Evolutionary conservation across 2,888 invertebrate species (phyloP).

Genomic region (Drosophila robusta): DNA sequence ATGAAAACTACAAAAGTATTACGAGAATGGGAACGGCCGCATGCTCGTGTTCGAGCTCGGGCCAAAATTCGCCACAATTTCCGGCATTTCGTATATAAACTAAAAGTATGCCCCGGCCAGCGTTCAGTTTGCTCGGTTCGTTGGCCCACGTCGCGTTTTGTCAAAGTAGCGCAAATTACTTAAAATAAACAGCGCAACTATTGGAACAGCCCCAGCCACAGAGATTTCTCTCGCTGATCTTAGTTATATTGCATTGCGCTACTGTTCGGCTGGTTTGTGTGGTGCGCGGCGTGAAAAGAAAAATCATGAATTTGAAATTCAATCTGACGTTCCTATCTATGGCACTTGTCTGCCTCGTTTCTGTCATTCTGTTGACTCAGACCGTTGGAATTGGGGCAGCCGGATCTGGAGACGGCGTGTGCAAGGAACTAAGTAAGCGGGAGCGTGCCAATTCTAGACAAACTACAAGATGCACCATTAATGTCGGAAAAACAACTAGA

Average conservation of each 20-base stretch:
- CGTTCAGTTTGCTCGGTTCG: constrained; percentile 58
- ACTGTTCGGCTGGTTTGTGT: constrained; percentile 8
- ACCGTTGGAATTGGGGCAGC: constrained; percentile 43
- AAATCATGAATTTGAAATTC: constrained; percentile 72
- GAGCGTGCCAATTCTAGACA: not conserved
- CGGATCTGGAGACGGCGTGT: constrained; percentile 48
- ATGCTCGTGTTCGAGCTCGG: constrained; percentile 47
- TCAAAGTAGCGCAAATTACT: constrained; percentile 71
- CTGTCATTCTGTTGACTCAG: constrained; percentile 68
- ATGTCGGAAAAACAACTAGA: constrained; percentile 12
- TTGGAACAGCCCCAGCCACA: constrained; percentile 41
- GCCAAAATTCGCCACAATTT: constrained; percentile 65
- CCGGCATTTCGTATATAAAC: constrained; percentile 78
- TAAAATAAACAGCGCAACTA: constrained; percentile 67
- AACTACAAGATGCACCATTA: constrained; percentile 17
- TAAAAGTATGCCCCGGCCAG: constrained; percentile 55
- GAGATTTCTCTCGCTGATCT: constrained; percentile 15
- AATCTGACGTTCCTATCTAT: constrained; percentile 62
- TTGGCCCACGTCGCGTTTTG: constrained; percentile 50
- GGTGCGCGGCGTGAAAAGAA: constrained; percentile 19
- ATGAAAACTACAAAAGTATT: constrained; percentile 31
- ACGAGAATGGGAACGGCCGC: constrained; percentile 52
- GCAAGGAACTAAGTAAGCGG: constrained; percentile 79
- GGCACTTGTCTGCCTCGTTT: constrained; percentile 66
- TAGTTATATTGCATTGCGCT: constrained; percentile 24